Evolutionary conservation across 64 coral and sea anemone species (phyloP), one percentile per base, ranked within the genome.

Genomic region (Pachyseris speciosa): DNA sequence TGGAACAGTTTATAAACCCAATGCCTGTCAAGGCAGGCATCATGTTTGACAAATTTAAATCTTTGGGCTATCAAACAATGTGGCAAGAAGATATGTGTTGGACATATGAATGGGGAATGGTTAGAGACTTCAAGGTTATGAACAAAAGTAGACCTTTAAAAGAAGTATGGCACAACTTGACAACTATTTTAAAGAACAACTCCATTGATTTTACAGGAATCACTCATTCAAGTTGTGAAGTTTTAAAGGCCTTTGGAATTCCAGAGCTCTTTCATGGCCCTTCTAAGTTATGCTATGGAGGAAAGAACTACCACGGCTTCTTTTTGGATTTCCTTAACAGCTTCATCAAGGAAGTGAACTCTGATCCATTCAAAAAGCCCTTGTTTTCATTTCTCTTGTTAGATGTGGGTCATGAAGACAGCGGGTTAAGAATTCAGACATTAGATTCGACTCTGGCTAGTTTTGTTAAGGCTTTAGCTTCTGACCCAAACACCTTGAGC

Each of bases 61-160:
- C 75, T 36, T 60, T 90, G 59, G 96, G 93, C 11, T 98, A 94
- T 69, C 92, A 98, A 49, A 98, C 96, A 28, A 86, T 98, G 89
- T 94, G 92, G 85, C 96, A 98, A 58, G 92, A 98, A 41, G 96
- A 98, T 25, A 48, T 98, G 79, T 98, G 96, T 59, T 95, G 94
- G 92, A 92, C 64, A 39, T 79, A 65, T 2, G 37, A 47, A 26
- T 98, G 89, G 87, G 96, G 96, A 9, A 61, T 94, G 19, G 83
- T 92, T 78, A 49, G 52, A 5, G 84, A 94, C 64, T 48, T 95
- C 0, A 69, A 39, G 28, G 85, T 79, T 58, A 55, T 79, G 48
- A 79, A 79, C 48, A 55, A 58, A 36, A 79, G 75, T 7, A 36
- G 28, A 57, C 47, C 75, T 19, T 26, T 79, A 15, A 79, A 65